phyloP scores from a whole-genome alignment of 2,113 vertebrate genomes.

The Phylloscopus whistleri region DNA sequence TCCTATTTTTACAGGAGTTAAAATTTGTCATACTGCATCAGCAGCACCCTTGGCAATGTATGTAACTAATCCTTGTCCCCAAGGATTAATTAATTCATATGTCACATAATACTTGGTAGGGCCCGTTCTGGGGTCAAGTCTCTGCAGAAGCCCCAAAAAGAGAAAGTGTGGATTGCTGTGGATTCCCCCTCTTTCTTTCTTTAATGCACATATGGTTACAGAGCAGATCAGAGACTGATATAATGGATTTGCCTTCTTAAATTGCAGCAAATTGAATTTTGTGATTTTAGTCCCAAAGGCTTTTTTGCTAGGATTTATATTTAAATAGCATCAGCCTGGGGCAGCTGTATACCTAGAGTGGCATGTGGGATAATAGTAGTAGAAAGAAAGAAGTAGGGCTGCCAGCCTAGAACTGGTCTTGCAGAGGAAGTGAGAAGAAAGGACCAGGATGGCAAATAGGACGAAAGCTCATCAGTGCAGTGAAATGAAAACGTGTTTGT shows the following conservation, averaged over 20 bases:
- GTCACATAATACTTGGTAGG: neutral
- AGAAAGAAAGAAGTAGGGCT: neutral
- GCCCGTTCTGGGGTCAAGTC: neutral
- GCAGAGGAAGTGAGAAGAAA: neutral
- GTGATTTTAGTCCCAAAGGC: neutral
- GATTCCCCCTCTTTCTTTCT: neutral
- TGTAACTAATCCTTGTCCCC: neutral
- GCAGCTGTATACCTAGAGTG: neutral
- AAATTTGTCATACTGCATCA: neutral
- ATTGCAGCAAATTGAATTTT: neutral
- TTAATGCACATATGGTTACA: neutral
- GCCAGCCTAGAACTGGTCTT: neutral
- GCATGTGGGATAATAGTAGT: neutral
- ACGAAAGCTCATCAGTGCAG: neutral
- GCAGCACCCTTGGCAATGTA: neutral
- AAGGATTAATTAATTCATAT: neutral
- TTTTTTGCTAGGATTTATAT: neutral
- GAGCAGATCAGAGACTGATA: neutral
- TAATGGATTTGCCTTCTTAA: neutral
- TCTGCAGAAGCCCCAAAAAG: neutral
- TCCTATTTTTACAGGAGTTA: neutral
- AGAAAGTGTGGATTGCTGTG: neutral
- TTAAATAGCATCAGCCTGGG: neutral
- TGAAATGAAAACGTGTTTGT: neutral
- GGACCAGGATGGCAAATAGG: neutral